phyloP scores from a whole-genome alignment of 2,113 vertebrate species.

The Brachypteracias leptosomus region DNA sequence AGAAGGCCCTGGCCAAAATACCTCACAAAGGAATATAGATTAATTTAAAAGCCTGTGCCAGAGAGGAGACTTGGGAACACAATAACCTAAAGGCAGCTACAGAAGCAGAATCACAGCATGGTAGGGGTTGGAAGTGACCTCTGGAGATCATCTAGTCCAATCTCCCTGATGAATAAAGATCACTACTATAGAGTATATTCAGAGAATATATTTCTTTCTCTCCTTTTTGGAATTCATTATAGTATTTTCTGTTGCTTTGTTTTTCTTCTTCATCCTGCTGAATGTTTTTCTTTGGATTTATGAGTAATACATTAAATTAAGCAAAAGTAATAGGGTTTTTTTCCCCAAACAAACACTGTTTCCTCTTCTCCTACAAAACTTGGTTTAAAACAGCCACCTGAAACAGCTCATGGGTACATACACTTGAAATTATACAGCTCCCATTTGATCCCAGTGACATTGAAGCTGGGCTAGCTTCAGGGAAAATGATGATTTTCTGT shows the following conservation, averaged over 20 bases:
- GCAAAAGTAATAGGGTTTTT: not conserved
- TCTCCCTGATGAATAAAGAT: not conserved
- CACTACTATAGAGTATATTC: not conserved
- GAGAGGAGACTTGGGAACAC: not conserved
- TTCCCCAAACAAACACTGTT: accelerated
- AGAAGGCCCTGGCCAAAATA: not conserved
- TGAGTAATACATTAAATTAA: not conserved
- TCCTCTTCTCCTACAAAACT: not conserved
- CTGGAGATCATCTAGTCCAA: too few relatives aligned
- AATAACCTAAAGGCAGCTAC: too few relatives aligned
- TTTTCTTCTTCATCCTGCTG: not conserved
- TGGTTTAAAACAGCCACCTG: not conserved
- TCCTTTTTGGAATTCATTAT: not conserved
- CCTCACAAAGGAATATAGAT: not conserved
- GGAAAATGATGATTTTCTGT: not conserved
- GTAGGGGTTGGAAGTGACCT: too few relatives aligned
- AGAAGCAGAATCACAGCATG: not conserved
- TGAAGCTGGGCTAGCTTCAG: not conserved
- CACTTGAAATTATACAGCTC: not conserved
- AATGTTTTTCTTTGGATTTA: not conserved
- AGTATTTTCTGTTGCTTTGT: not conserved
- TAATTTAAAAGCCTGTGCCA: not conserved
- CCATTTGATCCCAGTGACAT: not conserved
- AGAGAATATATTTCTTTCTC: not conserved
- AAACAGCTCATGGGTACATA: not conserved